Conservation (phyloP, 2,797 vertebrate genomes). For the Karalla daura region DNA sequence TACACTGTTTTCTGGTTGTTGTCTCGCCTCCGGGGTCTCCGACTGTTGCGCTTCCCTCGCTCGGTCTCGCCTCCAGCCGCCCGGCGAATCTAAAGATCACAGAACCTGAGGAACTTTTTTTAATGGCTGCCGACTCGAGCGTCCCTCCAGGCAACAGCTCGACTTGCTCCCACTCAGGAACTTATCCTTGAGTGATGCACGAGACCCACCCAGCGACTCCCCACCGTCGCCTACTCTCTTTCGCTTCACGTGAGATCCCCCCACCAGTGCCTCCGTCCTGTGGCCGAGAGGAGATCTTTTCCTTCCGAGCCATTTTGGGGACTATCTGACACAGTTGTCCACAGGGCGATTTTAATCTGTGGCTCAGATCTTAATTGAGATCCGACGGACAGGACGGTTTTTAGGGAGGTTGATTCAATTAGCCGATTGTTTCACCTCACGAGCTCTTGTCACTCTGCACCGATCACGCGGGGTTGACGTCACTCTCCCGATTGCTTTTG, state of each 20-base stretch:
- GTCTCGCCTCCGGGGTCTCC: slow-evolving; percentile 64
- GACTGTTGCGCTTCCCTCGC: slow-evolving; percentile 48
- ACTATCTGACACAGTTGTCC: slow-evolving; percentile 25
- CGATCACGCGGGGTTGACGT: too few relatives aligned
- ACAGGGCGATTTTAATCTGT: slow-evolving; percentile 31
- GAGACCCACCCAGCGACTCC: slow-evolving; percentile 44
- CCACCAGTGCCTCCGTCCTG: slow-evolving; percentile 40
- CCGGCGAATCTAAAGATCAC: slow-evolving; percentile 68
- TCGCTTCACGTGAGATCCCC: slow-evolving; percentile 26
- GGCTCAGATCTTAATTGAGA: too few relatives aligned
- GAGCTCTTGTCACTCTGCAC: too few relatives aligned
- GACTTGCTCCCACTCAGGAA: slow-evolving; percentile 73
- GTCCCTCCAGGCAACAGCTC: slow-evolving; percentile 70
- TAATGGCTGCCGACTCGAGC: slow-evolving; percentile 72
- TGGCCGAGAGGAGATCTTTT: slow-evolving; percentile 40
- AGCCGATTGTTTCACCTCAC: too few relatives aligned
- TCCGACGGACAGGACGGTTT: too few relatives aligned
- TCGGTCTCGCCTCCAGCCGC: slow-evolving; percentile 61
- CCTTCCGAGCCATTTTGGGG: slow-evolving; percentile 11
- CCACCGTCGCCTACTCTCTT: slow-evolving; percentile 47
- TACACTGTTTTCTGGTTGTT: slow-evolving; percentile 65
- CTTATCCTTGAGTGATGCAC: slow-evolving; percentile 61
- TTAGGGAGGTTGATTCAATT: too few relatives aligned
- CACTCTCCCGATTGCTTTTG: too few relatives aligned
- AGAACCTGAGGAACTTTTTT: slow-evolving; percentile 71